Base-by-base conservation (phyloP, 2,888 invertebrate genomes). In the Leptothorax acervorum region DNA sequence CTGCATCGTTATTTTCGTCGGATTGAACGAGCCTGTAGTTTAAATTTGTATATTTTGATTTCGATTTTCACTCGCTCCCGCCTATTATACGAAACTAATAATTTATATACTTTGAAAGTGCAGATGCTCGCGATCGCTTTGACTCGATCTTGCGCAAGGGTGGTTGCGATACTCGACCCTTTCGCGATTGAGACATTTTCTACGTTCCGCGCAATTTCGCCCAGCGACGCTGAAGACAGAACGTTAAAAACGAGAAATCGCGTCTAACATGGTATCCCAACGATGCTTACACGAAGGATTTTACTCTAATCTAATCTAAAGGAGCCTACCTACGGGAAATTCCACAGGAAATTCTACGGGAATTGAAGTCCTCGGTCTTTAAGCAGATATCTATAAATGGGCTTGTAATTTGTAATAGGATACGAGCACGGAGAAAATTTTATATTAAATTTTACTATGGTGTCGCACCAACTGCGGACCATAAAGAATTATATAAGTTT, bases 131-230 rank as follows among this genome's bases (percentile, higher is more conserved):
- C 51, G 23, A 39, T 9, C 4, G 45, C 4, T 35, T 39, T n/a
- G 23, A 5, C 15, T 48, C 45, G 39, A 23, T 70, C 28, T 79
- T 79, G 35, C 70, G 60, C 60, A 79, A 79, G 60, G 60, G 60
- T 48, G 35, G 6, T 62, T 70, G 70, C 70, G 48, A 51, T 48
- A 70, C 48, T 45, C 45, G 35, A 48, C 11, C 23, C 48, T 70
- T 70, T 70, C 60, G 31, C 31, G 35, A 57, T 79, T 68, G 35
- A 68, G 66, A 68, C 57, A 79, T 68, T 68, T 68, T 68, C 23
- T 9, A 66, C 12, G 55, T 55, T 66, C 35, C 57, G 42, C 45
- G 45, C n/a, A 57, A 57, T 57, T 55, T 57, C n/a, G 15, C 45
- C 57, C n/a, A 35, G 15, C 31, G 5, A 55, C 1, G 51, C 8